Evolutionary conservation across 2,113 vertebrate genomes (phyloP).

Genomic region (Cephalopholis sonnerati): DNA sequence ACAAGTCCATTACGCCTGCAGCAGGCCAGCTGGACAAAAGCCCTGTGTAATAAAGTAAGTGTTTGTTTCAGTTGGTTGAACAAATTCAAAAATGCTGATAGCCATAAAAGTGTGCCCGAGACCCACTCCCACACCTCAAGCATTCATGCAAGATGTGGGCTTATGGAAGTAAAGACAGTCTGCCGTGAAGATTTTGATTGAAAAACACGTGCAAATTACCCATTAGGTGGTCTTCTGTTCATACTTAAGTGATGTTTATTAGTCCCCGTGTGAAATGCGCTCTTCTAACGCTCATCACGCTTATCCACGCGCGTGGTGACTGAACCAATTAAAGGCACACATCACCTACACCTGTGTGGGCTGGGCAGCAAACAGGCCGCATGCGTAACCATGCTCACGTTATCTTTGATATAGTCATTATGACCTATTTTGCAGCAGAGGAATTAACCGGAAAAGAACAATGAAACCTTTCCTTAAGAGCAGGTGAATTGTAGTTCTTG

Average conservation of each 20-base stretch:
- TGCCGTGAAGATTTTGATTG: neutral
- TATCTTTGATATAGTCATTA: too few relatives aligned
- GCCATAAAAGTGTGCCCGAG: neutral
- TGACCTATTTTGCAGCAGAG: neutral
- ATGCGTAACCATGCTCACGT: neutral
- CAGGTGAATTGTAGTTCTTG: neutral
- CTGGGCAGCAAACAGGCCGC: neutral
- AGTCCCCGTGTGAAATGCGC: neutral
- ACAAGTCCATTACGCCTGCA: conserved; percentile 17
- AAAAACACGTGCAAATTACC: conserved; percentile 24
- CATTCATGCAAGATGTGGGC: neutral
- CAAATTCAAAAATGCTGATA: conserved; percentile 27
- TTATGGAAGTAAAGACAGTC: neutral
- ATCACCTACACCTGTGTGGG: conserved; percentile 32
- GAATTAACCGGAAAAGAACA: neutral
- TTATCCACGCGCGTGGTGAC: neutral
- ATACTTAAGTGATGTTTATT: neutral
- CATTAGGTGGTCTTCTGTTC: neutral
- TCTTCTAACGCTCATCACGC: neutral
- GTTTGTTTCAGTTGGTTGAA: conserved; percentile 17
- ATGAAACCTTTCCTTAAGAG: neutral
- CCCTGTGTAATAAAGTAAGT: conserved; percentile 36
- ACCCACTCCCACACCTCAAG: neutral
- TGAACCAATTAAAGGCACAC: neutral
- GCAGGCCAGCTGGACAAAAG: conserved; percentile 45